Evolutionary conservation across 2,113 vertebrate species (phyloP), one percentile per base, ranked within the genome.

Genomic region (Leucoraja erinaceus): DNA sequence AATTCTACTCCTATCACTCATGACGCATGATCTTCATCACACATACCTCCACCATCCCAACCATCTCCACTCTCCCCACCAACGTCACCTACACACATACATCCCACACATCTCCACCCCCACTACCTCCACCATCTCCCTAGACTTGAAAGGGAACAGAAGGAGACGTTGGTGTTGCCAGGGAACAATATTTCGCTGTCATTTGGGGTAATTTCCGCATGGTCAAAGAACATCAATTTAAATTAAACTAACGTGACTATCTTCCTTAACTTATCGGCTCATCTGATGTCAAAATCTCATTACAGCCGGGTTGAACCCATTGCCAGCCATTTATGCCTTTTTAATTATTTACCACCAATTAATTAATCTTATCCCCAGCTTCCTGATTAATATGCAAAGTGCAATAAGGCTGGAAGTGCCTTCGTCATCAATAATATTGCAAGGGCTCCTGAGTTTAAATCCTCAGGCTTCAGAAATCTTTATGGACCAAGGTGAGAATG

Each of bases 301-400:
- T 88, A 88, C 83, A 88, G n/a, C 28, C 0, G 9, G 83, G 63
- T 88, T 88, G 83, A 88, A 88, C 28, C 28, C 16, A 31, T 16
- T 63, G 83, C 56, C 5, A 31, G 59, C 4, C 14, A 6, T 88
- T 88, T 63, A 31, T 88, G 83, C 63, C 59, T 31, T 88, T 88
- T 88, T 88, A 88, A 88, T 88, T 63, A 88, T 88, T 88, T 88
- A 88, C 56, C 31, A 63, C 59, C 83, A 63, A 88, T 88, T 88
- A 88, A 88, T 88, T 88, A 88, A 72, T n/a, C 63, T 88, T 88
- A 88, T 63, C 83, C 61, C 28, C 83, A 18, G 59, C 28, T 61
- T n/a, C 25, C 56, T 86, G 83, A 86, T 86, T 86, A 86, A 61
- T 86, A 86, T 61, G 25, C 83, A 16, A n/a, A 12, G 28, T 28